These are phyloP conservation scores for Hypotaenidia philippensis DNA, from an alignment of 2,797 vertebrate species.

Conservation along the genomic window DNA sequence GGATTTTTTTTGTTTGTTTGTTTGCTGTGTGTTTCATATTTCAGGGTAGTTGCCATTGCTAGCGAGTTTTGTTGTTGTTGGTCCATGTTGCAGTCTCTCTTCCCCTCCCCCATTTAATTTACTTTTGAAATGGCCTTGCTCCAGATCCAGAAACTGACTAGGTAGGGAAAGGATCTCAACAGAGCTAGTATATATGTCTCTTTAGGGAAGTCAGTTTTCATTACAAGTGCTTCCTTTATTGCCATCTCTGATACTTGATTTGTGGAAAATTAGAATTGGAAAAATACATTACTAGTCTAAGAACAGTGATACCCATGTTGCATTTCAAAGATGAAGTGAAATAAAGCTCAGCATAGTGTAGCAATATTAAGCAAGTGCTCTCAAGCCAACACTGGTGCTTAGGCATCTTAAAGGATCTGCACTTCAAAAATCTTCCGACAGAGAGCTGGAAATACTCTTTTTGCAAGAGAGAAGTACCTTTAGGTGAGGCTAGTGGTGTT, in stretches of 20 bases:
- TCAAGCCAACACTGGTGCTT: background rate
- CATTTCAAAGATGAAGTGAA: background rate
- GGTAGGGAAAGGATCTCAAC: background rate
- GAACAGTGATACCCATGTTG: background rate
- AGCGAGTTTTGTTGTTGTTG: background rate
- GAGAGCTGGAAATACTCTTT: background rate
- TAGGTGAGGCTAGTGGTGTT: background rate
- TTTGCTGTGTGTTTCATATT: background rate
- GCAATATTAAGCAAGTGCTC: background rate
- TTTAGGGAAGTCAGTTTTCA: background rate
- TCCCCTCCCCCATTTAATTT: background rate
- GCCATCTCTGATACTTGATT: background rate
- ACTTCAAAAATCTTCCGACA: no score
- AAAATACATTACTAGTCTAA: background rate
- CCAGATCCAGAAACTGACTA: background rate
- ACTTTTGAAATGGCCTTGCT: background rate
- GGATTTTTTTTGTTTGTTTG: background rate
- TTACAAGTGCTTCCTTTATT: background rate
- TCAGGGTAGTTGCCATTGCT: background rate
- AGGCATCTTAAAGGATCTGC: background rate
- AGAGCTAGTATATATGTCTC: background rate
- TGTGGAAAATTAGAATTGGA: background rate
- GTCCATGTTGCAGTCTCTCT: background rate
- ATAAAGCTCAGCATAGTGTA: background rate
- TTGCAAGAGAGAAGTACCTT: background rate